phyloP scores from a whole-genome alignment of 2,888 invertebrate genomes.

The Microctonus aethiopoides region DNA sequence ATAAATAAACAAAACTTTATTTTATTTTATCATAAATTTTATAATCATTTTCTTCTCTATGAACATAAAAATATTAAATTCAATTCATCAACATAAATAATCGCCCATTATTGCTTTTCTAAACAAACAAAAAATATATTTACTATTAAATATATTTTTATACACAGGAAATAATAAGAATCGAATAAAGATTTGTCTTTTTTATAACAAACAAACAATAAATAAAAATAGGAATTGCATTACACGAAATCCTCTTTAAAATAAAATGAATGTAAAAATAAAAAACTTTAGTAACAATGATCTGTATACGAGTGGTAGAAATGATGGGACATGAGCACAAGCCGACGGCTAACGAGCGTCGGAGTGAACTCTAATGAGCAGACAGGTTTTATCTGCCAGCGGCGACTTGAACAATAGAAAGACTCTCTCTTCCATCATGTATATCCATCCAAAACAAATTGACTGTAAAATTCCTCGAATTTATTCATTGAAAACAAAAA shows the following conservation, averaged over 20 bases:
- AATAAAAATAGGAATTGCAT: too few relatives aligned
- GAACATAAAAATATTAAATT: too few relatives aligned
- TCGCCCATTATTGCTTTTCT: too few relatives aligned
- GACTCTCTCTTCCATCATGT: background rate
- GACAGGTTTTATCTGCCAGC: slow-evolving; percentile 21
- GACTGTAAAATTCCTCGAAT: slow-evolving; percentile 1
- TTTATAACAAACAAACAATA: too few relatives aligned
- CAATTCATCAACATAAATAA: too few relatives aligned
- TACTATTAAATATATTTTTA: background rate
- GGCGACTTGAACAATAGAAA: slow-evolving; percentile 23
- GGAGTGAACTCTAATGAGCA: slow-evolving; percentile 30
- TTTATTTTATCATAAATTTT: too few relatives aligned
- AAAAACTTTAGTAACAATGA: background rate
- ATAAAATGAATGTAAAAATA: background rate
- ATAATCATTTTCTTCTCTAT: too few relatives aligned
- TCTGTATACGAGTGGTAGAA: background rate
- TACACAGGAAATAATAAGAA: background rate
- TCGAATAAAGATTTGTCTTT: too few relatives aligned
- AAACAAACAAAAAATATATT: background rate
- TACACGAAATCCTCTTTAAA: too few relatives aligned
- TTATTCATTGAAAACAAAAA: background rate
- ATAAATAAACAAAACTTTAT: too few relatives aligned
- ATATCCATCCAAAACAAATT: background rate
- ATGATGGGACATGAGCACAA: background rate
- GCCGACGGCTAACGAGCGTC: slow-evolving; percentile 13